phyloP scores from a whole-genome alignment of 2,888 invertebrate genomes.

The Unio delphinus region DNA sequence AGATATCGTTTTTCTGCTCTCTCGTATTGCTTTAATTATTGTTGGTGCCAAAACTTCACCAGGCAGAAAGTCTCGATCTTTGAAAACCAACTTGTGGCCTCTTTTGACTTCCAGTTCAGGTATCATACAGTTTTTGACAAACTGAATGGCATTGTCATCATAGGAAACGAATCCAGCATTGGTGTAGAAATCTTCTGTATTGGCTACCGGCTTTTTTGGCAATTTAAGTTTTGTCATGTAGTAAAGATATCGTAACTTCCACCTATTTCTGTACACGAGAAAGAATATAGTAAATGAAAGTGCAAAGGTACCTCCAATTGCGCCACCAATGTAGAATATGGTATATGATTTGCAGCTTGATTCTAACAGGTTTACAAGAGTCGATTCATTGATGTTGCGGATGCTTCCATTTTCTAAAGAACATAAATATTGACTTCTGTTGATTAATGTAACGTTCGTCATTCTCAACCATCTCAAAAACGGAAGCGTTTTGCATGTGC shows the following conservation, averaged over 20 bases:
- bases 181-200: slow-evolving; percentile 15
- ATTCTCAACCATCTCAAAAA: slow-evolving; percentile 23
- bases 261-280: slow-evolving; percentile 19
- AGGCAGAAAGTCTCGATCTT: slow-evolving; percentile 41
- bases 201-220: background rate
- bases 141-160: slow-evolving; percentile 32
- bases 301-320: slow-evolving; percentile 10
- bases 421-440: slow-evolving; percentile 19
- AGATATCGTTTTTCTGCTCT: slow-evolving; percentile 44
- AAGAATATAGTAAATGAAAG: slow-evolving; percentile 11
- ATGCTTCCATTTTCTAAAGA: slow-evolving; percentile 13
- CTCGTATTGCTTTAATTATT: slow-evolving; percentile 37
- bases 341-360: slow-evolving; percentile 20
- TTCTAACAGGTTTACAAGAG: slow-evolving; percentile 8
- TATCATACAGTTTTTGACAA: slow-evolving; percentile 29
- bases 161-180: slow-evolving; percentile 48
- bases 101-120: slow-evolving; percentile 25
- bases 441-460: slow-evolving; percentile 8
- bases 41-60: slow-evolving; percentile 41
- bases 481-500: slow-evolving; percentile 21
- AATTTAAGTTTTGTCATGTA: slow-evolving; percentile 31
- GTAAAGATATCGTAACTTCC: slow-evolving; percentile 27
- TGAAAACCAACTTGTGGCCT: slow-evolving; percentile 20
- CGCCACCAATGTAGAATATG: slow-evolving; percentile 8
- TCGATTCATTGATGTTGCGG: slow-evolving; percentile 7